Base-by-base conservation (phyloP, 2,888 invertebrate genomes). In the Charanyca ferruginea region DNA sequence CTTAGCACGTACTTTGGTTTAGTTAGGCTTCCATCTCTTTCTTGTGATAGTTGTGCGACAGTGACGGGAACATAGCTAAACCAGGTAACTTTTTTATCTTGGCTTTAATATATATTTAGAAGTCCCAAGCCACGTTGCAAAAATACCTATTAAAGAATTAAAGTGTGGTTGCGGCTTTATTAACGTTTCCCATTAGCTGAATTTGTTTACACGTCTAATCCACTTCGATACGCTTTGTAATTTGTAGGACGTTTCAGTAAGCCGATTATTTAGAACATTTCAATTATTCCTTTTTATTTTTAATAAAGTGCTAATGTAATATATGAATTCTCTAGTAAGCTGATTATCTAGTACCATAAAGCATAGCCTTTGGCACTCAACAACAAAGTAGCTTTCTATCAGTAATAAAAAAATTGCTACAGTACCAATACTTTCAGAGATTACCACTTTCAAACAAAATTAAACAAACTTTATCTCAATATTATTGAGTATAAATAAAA, bases 71-170 rank as follows among this genome's bases (percentile, higher is more conserved):
- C 8, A 38, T 16, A 35, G 9, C 35, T 35, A 1, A 11, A 13
- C 38, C 0, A 38, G 38, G 11, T 38, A 38, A 38, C 16, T 38
- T 38, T 13, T 16, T 35, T 35, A 11, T 35, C 16, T 38, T 4
- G 38, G 13, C 38, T 38, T 38, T 38, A 38, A 38, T 38, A 13
- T 11, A 59, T 47, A 61, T 44, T 65, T 38, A 54, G 7, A 53
- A 48, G 42, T 41, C 54, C 25, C n/a, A 18, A 8, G 42, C 42
- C 18, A 41, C 42, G 18, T 61, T 42, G 58, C 32, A 64, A 62
- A 73, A 66, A 41, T n/a, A n/a, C n/a, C n/a, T 67, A 48, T 76
- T 71, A 68, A 66, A 74, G 73, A 73, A 76, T 77, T 35, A 59
- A 69, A 66, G 70, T 73, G 57, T 49, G n/a, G 18, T 54, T 48